Conservation (phyloP, 2,888 invertebrate species). For the Drosophila koepferae region DNA sequence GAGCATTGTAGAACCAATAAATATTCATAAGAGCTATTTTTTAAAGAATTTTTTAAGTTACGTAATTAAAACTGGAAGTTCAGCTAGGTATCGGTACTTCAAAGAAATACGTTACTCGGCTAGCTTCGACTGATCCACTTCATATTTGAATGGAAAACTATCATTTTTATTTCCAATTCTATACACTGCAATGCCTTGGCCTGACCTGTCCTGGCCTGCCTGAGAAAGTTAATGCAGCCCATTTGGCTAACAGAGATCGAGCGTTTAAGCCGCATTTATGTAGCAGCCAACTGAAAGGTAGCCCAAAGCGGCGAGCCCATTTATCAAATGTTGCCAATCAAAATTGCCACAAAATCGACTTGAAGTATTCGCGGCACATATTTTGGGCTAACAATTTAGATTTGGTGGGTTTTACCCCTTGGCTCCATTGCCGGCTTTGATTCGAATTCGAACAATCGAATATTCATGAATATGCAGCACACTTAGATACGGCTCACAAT, state of each 20-base stretch:
- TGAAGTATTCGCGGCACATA: constrained; percentile 68
- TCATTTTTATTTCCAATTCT: neutral
- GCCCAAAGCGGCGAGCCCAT: constrained; percentile 49
- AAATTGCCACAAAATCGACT: constrained; percentile 63
- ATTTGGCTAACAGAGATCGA: constrained; percentile 1
- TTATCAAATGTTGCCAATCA: constrained; percentile 72
- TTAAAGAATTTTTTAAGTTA: too few species aligned
- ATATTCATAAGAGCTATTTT: too few species aligned
- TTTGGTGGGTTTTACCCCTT: constrained; percentile 21
- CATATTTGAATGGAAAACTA: neutral
- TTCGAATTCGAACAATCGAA: constrained; percentile 40
- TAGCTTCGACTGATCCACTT: neutral
- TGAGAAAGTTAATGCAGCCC: constrained; percentile 12
- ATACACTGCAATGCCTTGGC: neutral
- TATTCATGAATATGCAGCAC: constrained; percentile 56
- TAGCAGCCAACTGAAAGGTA: constrained; percentile 32
- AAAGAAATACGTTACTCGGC: too few species aligned
- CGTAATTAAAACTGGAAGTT: too few species aligned
- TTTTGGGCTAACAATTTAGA: constrained; percentile 58
- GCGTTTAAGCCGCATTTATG: constrained; percentile 28
- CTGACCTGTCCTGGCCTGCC: neutral
- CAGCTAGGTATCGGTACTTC: too few species aligned
- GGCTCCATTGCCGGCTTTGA: constrained; percentile 37
- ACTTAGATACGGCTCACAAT: constrained; percentile 18
- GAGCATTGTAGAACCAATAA: neutral